These are phyloP conservation scores for Eumacrocentrus americanus DNA, from an alignment of 2,888 invertebrate genomes.

Conservation along the genomic window DNA sequence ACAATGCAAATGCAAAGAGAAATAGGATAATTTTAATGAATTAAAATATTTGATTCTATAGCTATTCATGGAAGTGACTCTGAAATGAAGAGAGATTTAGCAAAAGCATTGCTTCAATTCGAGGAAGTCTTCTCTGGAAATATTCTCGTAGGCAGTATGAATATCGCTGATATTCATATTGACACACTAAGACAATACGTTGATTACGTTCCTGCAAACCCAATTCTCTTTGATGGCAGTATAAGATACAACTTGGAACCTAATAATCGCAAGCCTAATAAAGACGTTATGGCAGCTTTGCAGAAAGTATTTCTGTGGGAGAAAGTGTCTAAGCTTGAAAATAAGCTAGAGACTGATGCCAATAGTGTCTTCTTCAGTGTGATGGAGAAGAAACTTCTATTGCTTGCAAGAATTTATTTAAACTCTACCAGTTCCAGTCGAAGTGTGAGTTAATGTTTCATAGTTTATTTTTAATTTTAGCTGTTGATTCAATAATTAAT, in stretches of 20 bases:
- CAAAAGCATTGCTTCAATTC: constrained; percentile 41
- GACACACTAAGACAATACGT: constrained; percentile 40
- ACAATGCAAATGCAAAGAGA: background rate
- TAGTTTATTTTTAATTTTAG: background rate
- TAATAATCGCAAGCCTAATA: constrained; percentile 34
- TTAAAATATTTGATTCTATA: constrained; percentile 14
- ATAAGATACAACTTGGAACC: constrained; percentile 46
- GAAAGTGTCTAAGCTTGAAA: constrained; percentile 40
- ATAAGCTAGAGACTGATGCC: constrained; percentile 42
- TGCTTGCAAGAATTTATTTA: constrained; percentile 42
- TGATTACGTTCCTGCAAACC: constrained; percentile 42
- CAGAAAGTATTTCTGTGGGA: constrained; percentile 45
- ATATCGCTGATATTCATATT: constrained; percentile 38
- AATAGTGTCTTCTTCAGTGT: constrained; percentile 38
- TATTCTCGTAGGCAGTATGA: constrained; percentile 40
- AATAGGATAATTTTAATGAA: background rate
- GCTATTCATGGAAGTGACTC: constrained; percentile 34
- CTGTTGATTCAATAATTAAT: background rate
- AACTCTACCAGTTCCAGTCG: constrained; percentile 32
- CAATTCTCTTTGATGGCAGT: constrained; percentile 42
- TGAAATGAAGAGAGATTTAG: constrained; percentile 37
- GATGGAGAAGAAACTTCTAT: constrained; percentile 41
- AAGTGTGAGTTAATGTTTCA: constrained; percentile 38
- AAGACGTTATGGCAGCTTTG: constrained; percentile 39
- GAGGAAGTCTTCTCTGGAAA: constrained; percentile 40